Percentiles rank a stretch among this genome's conserved stretches.
phyloP scores from a whole-genome alignment of 1,140 invertebrate genomes.

The Tetramorium simillimum region DNA sequence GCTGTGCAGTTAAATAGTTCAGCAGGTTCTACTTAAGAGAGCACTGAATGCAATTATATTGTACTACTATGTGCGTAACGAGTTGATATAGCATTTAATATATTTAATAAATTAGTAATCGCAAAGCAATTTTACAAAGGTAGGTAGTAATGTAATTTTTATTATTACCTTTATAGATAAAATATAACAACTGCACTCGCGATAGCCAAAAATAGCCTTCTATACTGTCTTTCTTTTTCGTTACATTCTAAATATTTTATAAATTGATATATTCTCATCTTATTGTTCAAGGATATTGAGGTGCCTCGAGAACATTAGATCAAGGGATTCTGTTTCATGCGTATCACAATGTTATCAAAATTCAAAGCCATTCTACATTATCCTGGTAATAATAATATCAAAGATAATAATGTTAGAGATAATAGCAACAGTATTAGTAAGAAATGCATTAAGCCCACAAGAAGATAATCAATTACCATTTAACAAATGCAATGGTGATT shows the following conservation, averaged over 20 bases:
- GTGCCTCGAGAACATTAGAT: constrained; percentile 11
- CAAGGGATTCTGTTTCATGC: not conserved
- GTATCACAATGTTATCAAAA: constrained; percentile 48
- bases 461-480: not conserved
- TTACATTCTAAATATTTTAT: constrained; percentile 1
- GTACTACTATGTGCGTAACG: not conserved
- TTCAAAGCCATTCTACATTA: constrained; percentile 26
- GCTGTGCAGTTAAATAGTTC: not conserved
- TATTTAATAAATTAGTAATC: not conserved
- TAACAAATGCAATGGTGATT: not conserved
- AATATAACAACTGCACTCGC: not conserved
- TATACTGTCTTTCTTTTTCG: not conserved
- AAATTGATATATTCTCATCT: constrained; percentile 13
- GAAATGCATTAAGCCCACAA: not conserved
- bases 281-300: constrained; percentile 16
- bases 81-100: not conserved
- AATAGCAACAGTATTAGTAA: not conserved
- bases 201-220: not conserved
- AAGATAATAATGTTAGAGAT: not conserved
- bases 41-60: not conserved
- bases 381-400: constrained; percentile 4
- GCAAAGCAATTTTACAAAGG: not conserved
- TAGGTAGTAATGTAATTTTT: constrained; percentile 1
- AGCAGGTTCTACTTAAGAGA: not conserved
- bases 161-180: not conserved